These are phyloP conservation scores for Lasaia peninsularis DNA, from an alignment of 1,140 invertebrate species.

Conservation along the genomic window DNA sequence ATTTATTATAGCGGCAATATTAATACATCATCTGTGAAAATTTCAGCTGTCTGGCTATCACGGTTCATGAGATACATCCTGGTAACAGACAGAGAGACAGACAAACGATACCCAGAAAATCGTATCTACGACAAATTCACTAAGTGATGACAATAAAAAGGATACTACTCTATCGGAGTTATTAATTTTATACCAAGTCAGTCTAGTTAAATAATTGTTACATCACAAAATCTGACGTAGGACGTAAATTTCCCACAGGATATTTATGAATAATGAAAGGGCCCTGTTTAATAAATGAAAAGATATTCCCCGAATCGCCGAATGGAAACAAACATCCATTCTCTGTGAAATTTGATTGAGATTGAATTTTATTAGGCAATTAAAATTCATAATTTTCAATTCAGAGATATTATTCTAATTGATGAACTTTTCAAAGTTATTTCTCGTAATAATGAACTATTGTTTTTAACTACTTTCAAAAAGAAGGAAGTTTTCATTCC, in stretches of 20 bases:
- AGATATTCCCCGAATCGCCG: conserved; percentile 17
- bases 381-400: conserved; percentile 40
- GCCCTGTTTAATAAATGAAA: conserved; percentile 17
- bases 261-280: conserved; percentile 17
- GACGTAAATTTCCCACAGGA: conserved; percentile 13
- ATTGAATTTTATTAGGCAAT: conserved; percentile 50
- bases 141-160: too few relatives aligned
- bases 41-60: too few relatives aligned
- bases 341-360: conserved; percentile 32
- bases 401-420: conserved; percentile 18
- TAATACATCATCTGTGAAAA: too few relatives aligned
- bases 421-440: conserved; percentile 1
- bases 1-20: too few relatives aligned
- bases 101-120: too few relatives aligned
- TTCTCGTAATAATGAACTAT: background rate
- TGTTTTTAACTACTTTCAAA: too few relatives aligned
- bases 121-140: too few relatives aligned
- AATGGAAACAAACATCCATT: conserved; percentile 38
- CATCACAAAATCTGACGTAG: background rate
- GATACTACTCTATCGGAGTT: too few relatives aligned
- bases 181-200: too few relatives aligned
- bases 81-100: too few relatives aligned
- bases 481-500: too few relatives aligned
- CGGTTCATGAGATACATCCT: too few relatives aligned
- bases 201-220: conserved; percentile 4